Evolutionary conservation across 2,888 invertebrate genomes (phyloP), one percentile per base, ranked within the genome.

Genomic region (Romanomermis culicivorax): DNA sequence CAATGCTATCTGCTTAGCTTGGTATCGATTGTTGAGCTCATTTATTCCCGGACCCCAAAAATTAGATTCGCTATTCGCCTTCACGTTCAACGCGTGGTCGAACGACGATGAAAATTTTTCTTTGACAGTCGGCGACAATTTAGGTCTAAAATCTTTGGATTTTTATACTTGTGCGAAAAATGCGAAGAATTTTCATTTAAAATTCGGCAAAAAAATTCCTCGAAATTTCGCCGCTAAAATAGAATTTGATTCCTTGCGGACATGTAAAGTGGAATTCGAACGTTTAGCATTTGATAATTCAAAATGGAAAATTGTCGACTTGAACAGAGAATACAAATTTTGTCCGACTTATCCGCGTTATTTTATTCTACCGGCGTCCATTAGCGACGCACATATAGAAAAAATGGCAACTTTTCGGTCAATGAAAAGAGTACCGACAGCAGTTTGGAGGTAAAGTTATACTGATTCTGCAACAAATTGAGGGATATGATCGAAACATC

Each of bases 311-410:
- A 71, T 76, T 52, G 70, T 70, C 55, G 77, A 80, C 57, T 82
- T 81, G 42, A 93, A 93, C 70, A 77, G 79, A 3, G 11, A 2
- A 62, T 65, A 42, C 58, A 74, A 85, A 67, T 74, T 93, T 59
- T 91, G 91, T 70, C 77, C 82, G 1, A 85, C 89, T 26, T 95
- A 91, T 73, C 89, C 91, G 24, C 81, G 81, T 43, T 78, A 80
- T 61, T 74, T 88, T 57, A 76, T 91, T 58, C 85, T 89, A 62
- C 95, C 95, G 14, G 80, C 82, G 51, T 78, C 80, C 64, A 81
- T 93, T 62, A 77, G 80, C 30, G 91, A 93, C 66, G 81, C 84
- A 57, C 80, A 80, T 56, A 74, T 97, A 42, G 81, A 81, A 65
- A 77, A 76, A 50, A 85, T 85, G 27, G 85, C 88, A 1, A 79